Base-by-base conservation (phyloP, 23 tunicate species). In the Clavelina lepadiformis region DNA sequence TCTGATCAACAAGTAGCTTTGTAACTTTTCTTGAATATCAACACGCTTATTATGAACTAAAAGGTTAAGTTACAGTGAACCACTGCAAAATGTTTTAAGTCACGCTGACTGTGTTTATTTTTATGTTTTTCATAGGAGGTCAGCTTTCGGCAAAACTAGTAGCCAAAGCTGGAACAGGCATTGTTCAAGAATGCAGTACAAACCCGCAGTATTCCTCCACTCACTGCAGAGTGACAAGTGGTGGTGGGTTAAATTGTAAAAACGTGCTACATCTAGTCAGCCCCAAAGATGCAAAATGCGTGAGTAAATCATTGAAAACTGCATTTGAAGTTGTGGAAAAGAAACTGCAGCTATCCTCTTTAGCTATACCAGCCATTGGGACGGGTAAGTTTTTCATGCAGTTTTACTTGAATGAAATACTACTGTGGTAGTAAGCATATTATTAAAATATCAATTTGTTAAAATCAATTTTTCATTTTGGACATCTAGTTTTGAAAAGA, bases 311-410 rank as follows among this genome's bases (percentile, higher is more conserved):
- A 18, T 33, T 83, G 38, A 18, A 20, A 11, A 46, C 46, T n/a
- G 35, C 59, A 27, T 58, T 83, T 8, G 3, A 31, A 2, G 61
- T 47, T 33, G 72, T 50, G 8, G 69, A 83, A 18, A 65, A 24
- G 20, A 46, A 33, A 3, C 19, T 61, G 63, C 28, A 57, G 18
- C 31, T 75, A 44, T 46, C 22, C 2, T 37, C 65, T 3, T 53
- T 83, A 32, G 73, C 80, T 27, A 38, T 83, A 27, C 91, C 91
- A 28, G 76, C 91, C 2, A 38, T 83, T 30, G 67, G 75, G 28
- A 82, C 75, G 0, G 89, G 89, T 82, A 68, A 67, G 38, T 3
- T n/a, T n/a, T n/a, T n/a, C n/a, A n/a, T 13, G 18, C 50, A 18
- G 18, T 18, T 15, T 18, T 15, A 45, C 18, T 45, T 45, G n/a